phyloP scores from a whole-genome alignment of 2,113 vertebrate genomes.

The Tyto alba region DNA sequence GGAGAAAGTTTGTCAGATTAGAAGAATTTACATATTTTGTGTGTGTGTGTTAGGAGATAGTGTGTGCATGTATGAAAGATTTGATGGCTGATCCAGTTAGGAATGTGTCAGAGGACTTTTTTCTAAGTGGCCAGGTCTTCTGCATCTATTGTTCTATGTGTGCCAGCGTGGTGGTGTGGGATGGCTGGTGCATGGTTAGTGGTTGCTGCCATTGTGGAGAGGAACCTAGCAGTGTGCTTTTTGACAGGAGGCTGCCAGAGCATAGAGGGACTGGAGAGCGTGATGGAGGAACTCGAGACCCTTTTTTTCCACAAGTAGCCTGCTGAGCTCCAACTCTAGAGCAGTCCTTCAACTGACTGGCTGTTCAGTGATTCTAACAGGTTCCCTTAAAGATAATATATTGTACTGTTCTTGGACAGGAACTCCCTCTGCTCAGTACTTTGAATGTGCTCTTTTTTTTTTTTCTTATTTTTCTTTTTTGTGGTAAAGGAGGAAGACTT shows the following conservation, averaged over 20 bases:
- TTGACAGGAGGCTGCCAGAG: not conserved
- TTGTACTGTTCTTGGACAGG: not conserved
- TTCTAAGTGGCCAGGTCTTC: not conserved
- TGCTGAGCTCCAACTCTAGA: not conserved
- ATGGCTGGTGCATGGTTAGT: not conserved
- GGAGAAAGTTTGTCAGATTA: not conserved
- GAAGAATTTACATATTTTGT: not conserved
- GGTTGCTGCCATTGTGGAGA: not conserved
- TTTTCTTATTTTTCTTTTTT: not conserved
- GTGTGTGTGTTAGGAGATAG: not conserved
- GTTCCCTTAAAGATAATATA: not conserved
- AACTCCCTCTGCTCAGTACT: not conserved
- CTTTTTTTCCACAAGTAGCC: not conserved
- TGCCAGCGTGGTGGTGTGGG: not conserved
- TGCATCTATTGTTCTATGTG: not conserved
- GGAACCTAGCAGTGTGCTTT: not conserved
- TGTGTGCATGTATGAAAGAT: not conserved
- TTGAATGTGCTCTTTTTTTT: not conserved
- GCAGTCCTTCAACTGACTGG: not conserved
- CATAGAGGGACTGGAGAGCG: not conserved
- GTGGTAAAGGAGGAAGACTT: not conserved
- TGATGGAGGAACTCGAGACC: fast-evolving
- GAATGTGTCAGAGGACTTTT: not conserved
- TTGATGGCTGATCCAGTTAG: not conserved
- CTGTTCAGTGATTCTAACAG: not conserved